Percentiles rank a stretch among this genome's conserved stretches.
These are phyloP conservation scores for Drosophila tsacasi DNA, from an alignment of 1,140 invertebrate genomes.

Conservation along the genomic window DNA sequence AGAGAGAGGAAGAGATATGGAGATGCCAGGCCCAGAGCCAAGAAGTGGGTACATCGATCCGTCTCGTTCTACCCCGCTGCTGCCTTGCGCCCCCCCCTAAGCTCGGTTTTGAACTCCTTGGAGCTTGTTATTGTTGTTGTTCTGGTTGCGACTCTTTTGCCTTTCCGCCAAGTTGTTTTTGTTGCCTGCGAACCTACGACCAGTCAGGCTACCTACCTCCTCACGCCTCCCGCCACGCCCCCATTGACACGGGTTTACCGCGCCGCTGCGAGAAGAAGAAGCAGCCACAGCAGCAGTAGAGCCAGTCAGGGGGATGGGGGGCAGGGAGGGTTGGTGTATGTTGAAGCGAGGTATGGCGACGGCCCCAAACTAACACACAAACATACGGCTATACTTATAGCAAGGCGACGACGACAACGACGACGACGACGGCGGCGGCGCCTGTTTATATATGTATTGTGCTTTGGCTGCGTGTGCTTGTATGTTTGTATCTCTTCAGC, in stretches of 20 bases:
- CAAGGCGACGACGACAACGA: slow-evolving; percentile 35
- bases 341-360: slow-evolving; percentile 28
- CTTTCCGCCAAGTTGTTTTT: slow-evolving; percentile 68
- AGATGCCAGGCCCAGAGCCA: slow-evolving; percentile 16
- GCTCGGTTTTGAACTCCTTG: slow-evolving; percentile 14
- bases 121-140: slow-evolving; percentile 23
- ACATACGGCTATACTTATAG: slow-evolving; percentile 16
- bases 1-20: neutral
- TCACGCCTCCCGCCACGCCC: slow-evolving; percentile 32
- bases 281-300: slow-evolving; percentile 16
- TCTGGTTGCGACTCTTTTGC: slow-evolving; percentile 65
- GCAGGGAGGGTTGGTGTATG: neutral
- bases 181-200: slow-evolving; percentile 78
- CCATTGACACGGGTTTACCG: slow-evolving; percentile 34
- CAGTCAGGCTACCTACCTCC: slow-evolving; percentile 54
- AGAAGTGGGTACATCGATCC: slow-evolving; percentile 49
- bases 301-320: slow-evolving; percentile 3
- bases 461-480: slow-evolving; percentile 38
- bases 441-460: slow-evolving; percentile 31
- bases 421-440: slow-evolving; percentile 42
- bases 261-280: slow-evolving; percentile 38
- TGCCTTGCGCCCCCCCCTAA: neutral
- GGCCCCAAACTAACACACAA: slow-evolving; percentile 72
- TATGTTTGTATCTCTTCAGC: slow-evolving; percentile 71
- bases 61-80: slow-evolving; percentile 7